phyloP scores from a whole-genome alignment of 2,797 vertebrate genomes.

The Betta splendens region DNA sequence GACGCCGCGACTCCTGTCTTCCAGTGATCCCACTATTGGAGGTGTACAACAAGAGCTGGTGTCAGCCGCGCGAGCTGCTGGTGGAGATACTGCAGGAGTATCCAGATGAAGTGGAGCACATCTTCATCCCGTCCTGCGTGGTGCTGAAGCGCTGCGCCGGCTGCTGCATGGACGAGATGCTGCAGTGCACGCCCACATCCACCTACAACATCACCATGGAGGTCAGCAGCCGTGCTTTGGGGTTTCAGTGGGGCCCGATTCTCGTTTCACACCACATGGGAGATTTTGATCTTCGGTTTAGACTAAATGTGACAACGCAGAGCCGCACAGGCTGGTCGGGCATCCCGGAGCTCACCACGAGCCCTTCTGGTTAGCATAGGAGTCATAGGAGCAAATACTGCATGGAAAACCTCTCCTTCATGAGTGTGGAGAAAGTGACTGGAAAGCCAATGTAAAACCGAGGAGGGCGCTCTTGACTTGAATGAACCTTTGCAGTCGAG shows the following conservation, averaged over 20 bases:
- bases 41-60: conserved; percentile 93
- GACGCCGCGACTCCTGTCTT: conserved; percentile 18
- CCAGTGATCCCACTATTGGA: conserved; percentile 93
- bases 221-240: conserved; percentile 56
- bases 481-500: not conserved
- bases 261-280: too few relatives aligned
- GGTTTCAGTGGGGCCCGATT: not conserved
- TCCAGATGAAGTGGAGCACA: conserved; percentile 94
- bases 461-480: not conserved
- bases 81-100: conserved; percentile 98
- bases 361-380: conserved; percentile 5
- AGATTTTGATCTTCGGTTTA: conserved; percentile 2
- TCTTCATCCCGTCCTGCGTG: conserved; percentile 97
- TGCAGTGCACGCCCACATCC: conserved; percentile 91
- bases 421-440: not conserved
- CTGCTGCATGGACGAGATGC: conserved; percentile 93
- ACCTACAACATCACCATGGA: conserved; percentile 89
- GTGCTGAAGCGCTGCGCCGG: conserved; percentile 93
- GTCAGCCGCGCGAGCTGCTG: conserved; percentile 92
- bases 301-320: conserved; percentile 16
- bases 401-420: not conserved
- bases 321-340: not conserved
- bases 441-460: not conserved
- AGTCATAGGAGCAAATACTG: conserved; percentile 3
- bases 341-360: conserved; percentile 10